Evolutionary conservation across 1,140 invertebrate genomes (phyloP), one percentile per base, ranked within the genome.

Genomic region (Penaeus vannamei): DNA sequence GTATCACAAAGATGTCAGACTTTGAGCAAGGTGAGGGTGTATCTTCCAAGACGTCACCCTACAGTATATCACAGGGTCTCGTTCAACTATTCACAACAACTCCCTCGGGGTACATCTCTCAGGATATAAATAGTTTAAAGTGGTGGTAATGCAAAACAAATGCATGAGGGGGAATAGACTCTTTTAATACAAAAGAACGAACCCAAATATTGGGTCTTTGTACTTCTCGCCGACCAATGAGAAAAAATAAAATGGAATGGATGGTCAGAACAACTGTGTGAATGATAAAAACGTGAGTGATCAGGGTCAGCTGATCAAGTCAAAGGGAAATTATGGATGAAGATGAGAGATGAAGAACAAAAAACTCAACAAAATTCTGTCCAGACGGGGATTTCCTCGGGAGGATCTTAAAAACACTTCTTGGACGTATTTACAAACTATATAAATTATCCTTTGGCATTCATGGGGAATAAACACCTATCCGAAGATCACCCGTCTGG

Each of bases 361-460:
- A 86, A 89, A 84, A 89, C 84, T 89, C 82, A 89, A 89, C 87
- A 89, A 89, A 89, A 85, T 85, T 79, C 53, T 84, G 87, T 53
- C 72, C 87, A 89, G 87, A 89, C 72, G 32, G 53, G 60, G 42
- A 23, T 36, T 42, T 76, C 23, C 23, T 23, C 61, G 23, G 20
- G 72, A 59, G n/a, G 53, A 89, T 66, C 76, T 26, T 26, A 82
- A 60, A 64, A 69, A 26, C 36, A 81, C 23, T 26, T 61, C 26
- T 61, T 46, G n/a, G 26, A 59, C 29, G 60, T 66, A 32, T 60
- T 72, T 66, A 90, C 88, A 87, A 59, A 10, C 62, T 72, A 66
- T 60, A 87, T 80, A 87, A 87, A 82, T 82, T 72, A 90, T 85
- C 72, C 84, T 90, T 86, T 90, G 84, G 79, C 59, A 86, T 82